Evolutionary conservation across 2,888 invertebrate species (phyloP).

Genomic region (Volucella inflata): DNA sequence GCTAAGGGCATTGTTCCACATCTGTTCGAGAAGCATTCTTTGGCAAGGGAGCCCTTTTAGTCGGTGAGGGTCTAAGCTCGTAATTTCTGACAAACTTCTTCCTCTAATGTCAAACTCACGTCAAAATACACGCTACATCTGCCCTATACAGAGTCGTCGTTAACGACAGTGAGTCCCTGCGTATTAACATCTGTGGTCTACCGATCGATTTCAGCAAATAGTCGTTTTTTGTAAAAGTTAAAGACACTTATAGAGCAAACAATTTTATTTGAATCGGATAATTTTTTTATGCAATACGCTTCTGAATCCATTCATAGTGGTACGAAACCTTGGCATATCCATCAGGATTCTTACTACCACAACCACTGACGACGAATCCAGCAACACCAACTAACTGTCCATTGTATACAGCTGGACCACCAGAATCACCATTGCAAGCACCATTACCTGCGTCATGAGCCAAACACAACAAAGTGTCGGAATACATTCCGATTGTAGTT

Average conservation of each 20-base stretch:
- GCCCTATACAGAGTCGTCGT: too few relatives aligned
- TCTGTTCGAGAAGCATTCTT: too few relatives aligned
- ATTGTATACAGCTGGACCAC: constrained; percentile 80
- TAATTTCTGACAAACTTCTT: too few relatives aligned
- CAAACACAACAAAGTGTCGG: constrained; percentile 80
- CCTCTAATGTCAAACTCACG: too few relatives aligned
- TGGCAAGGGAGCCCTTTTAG: too few relatives aligned
- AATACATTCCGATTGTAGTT: constrained; percentile 71
- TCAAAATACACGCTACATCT: too few relatives aligned
- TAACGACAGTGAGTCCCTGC: too few relatives aligned
- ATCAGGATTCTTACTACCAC: constrained; percentile 79
- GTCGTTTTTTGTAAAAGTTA: neutral
- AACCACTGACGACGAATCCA: constrained; percentile 79
- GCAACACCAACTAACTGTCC: constrained; percentile 80
- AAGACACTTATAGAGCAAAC: neutral
- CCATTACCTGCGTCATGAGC: constrained; percentile 77
- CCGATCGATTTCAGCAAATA: too few relatives aligned
- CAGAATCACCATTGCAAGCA: constrained; percentile 81
- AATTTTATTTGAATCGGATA: neutral
- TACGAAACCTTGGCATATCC: constrained; percentile 80
- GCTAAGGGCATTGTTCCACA: too few relatives aligned
- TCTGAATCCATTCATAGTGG: constrained; percentile 79
- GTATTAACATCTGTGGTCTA: too few relatives aligned
- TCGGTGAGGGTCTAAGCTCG: too few relatives aligned
- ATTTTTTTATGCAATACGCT: constrained; percentile 45